Evolutionary conservation across 1,140 invertebrate genomes (phyloP).

Genomic region (Drosophila nikananu): DNA sequence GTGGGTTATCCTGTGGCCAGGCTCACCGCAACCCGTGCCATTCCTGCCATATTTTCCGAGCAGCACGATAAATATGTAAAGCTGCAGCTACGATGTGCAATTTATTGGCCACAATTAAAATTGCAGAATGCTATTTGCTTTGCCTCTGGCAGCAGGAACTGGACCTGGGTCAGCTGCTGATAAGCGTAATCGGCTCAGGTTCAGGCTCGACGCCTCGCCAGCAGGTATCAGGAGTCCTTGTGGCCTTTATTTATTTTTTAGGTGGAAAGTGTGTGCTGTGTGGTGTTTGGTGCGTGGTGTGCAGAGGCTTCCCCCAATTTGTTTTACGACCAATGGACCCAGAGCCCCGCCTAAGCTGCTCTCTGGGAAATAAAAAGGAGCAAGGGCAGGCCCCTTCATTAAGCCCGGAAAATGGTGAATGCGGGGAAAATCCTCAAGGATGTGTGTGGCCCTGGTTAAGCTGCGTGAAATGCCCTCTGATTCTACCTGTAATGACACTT

Average conservation of each 20-base stretch:
- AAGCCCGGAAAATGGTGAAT: constrained; percentile 27
- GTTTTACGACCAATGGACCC: constrained; percentile 55
- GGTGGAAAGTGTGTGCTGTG: not conserved
- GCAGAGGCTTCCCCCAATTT: constrained; percentile 28
- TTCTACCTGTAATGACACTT: constrained; percentile 60
- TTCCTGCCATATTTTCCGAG: constrained; percentile 24
- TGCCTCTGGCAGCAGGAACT: constrained; percentile 9
- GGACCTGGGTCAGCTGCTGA: constrained; percentile 38
- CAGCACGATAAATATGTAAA: constrained; percentile 41
- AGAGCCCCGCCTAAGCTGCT: constrained; percentile 17
- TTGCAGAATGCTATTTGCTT: constrained; percentile 56
- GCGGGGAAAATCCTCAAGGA: constrained; percentile 30
- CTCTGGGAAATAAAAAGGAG: constrained; percentile 13
- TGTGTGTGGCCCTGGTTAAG: constrained; percentile 47
- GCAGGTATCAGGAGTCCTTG: constrained; percentile 27
- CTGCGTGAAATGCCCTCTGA: constrained; percentile 63
- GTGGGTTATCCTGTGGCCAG: constrained; percentile 20
- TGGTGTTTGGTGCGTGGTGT: constrained; percentile 5
- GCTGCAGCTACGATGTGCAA: constrained; percentile 40
- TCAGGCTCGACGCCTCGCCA: constrained; percentile 55
- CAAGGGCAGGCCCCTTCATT: constrained; percentile 30
- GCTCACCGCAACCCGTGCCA: constrained; percentile 34
- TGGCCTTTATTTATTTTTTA: constrained; percentile 59
- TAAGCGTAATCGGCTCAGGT: constrained; percentile 76
- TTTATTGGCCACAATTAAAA: constrained; percentile 79